Evolutionary conservation across 1,140 invertebrate genomes (phyloP), one percentile per base, ranked within the genome.

Genomic region (Drosophila dunni): DNA sequence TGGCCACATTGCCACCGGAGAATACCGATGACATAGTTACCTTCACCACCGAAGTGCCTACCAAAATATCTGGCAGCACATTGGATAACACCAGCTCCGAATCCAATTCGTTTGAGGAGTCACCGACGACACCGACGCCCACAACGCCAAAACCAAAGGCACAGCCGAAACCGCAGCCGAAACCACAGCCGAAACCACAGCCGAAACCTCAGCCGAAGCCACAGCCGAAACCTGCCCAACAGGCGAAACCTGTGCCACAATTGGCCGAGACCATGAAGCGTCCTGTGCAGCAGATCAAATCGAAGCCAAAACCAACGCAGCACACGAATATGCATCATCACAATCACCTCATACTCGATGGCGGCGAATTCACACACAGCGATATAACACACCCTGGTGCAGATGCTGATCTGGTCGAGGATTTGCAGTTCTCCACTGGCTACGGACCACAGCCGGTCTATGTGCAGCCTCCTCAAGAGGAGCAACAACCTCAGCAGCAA

Each of bases 301-400:
- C 82, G 5, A 81, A 61, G 24, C 53, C 66, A 0, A 84, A 85
- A 50, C 81, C 81, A 1, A 48, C 48, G 0, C 48, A 75, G 34
- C 42, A 57, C 20, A 4, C 60, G 0, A 80, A 79, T 50, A 33
- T 66, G 11, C 85, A 91, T 36, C 84, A 91, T 48, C 75, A 91
- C 61, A 83, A 91, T 68, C 79, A 89, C 34, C 38, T 81, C 1
- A 68, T 85, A 9, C 29, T 91, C 3, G 85, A 91, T 29, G 81
- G 74, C 4, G 83, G 74, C 4, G 91, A 91, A 54, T 92, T 92
- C 17, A 92, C 83, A 1, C 91, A 92, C 62, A 92, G 92, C 70
- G 92, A 91, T 9, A 92, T 92, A 1, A 92, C 91, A 0, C 92
- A 92, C 70, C 91, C 92, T 1, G 89, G 86, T 8, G 92, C 91